Base-by-base conservation (phyloP, 2,888 invertebrate genomes). In the Cataglyphis cursor region DNA sequence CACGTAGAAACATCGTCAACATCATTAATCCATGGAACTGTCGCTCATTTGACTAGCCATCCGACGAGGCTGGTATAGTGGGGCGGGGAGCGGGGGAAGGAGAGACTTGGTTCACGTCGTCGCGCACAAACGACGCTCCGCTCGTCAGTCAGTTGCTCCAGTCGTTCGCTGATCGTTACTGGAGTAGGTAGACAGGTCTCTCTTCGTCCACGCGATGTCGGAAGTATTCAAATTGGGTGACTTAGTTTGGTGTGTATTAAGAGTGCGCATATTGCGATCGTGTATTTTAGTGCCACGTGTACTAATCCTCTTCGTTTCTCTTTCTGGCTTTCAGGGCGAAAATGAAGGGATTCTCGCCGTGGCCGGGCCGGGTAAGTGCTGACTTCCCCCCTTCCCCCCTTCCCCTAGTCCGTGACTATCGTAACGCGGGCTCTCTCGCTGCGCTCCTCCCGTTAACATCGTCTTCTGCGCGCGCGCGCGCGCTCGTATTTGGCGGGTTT, bases 261-360 rank as follows among this genome's bases (percentile, higher is more conserved):
- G 57, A 57, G 80, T 61, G 85, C 74, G 87, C 59, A 8, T 18
- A 38, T 4, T 15, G 28, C 24, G 54, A 18, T 68, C 41, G 70
- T 35, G 44, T 59, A 31, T 9, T 9, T n/a, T 28, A 3, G 62
- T 48, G 74, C 1, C 3, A 4, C 1, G n/a, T 12, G 31, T 74
- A 85, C 38, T 90, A 86, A 91, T 90, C 73, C 6, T 44, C n/a
- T 1, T 0, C 51, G 38, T 57, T n/a, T 88, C 87, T 89, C 91
- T 93, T 93, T 93, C 94, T 94, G 92, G 92, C 90, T 96, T 96
- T 91, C 96, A 99, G 99, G 99, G 99, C 99, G 83, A 99, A 99
- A 96, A 98, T 99, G 98, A 99, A 98, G 96, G 98, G 98, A 92
- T 99, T 98, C 96, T 98, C 98, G 90, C 98, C 98, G 89, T 99